phyloP scores from a whole-genome alignment of 2,888 invertebrate genomes.

The Dendrolimus pini region DNA sequence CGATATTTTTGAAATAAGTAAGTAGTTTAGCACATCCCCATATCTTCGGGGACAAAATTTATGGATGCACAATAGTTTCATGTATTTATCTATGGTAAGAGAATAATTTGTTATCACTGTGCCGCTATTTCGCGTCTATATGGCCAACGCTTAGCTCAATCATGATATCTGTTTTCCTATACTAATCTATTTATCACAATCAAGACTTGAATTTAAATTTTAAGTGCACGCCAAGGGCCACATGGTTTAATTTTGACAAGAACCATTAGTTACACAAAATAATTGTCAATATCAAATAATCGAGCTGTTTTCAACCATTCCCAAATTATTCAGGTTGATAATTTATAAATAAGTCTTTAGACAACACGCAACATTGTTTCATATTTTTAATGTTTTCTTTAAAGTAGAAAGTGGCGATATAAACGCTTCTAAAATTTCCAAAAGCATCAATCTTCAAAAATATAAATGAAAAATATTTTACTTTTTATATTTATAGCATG shows the following conservation, averaged over 20 bases:
- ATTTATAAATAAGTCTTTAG: not conserved
- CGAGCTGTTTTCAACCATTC: conserved; percentile 47
- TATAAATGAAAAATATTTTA: too few relatives aligned
- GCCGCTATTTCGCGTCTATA: not conserved
- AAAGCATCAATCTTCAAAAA: too few relatives aligned
- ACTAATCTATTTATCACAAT: conserved; percentile 36
- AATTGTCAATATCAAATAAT: conserved; percentile 52
- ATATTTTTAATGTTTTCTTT: too few relatives aligned
- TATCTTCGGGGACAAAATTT: too few relatives aligned
- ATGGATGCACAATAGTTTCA: too few relatives aligned
- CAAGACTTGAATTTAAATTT: conserved; percentile 42
- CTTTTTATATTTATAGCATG: too few relatives aligned
- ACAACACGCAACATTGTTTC: not conserved
- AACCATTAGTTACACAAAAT: conserved; percentile 48
- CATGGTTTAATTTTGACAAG: conserved; percentile 40
- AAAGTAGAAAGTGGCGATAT: too few relatives aligned
- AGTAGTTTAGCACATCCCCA: too few relatives aligned
- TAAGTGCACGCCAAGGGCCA: conserved; percentile 28
- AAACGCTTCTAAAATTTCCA: too few relatives aligned
- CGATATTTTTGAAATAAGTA: too few relatives aligned
- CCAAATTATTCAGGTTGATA: conserved; percentile 11
- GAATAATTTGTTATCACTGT: too few relatives aligned
- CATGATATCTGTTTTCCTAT: conserved; percentile 7
- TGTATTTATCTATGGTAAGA: too few relatives aligned
- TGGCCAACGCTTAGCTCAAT: conserved; percentile 14